Conservation (phyloP, 2,888 invertebrate genomes). For the Drosophila barbarae region DNA sequence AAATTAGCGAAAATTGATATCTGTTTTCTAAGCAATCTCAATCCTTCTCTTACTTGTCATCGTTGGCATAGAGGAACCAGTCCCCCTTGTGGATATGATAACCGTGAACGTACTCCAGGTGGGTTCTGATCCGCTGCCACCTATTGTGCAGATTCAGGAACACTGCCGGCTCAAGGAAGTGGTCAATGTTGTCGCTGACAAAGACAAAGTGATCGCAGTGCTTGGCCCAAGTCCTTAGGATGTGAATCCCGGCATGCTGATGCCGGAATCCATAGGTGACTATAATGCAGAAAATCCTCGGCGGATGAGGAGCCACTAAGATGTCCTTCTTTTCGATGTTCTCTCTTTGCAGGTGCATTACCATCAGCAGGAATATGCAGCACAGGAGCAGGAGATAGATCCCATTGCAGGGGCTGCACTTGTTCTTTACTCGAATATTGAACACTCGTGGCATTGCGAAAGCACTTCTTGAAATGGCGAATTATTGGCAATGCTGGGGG, state of each 20-base stretch:
- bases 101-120: constrained; percentile 91
- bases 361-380: constrained; percentile 33
- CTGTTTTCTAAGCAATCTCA: too few relatives aligned
- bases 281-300: constrained; percentile 93
- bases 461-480: constrained; percentile 23
- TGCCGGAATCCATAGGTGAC: constrained; percentile 85
- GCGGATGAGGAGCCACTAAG: background rate
- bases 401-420: constrained; percentile 56
- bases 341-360: constrained; percentile 12
- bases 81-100: constrained; percentile 91
- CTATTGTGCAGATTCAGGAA: constrained; percentile 86
- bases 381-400: constrained; percentile 39
- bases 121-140: constrained; percentile 96
- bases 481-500: constrained; percentile 12
- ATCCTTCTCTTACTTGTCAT: constrained; percentile 89
- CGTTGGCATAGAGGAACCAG: constrained; percentile 98
- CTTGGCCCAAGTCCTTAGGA: constrained; percentile 95
- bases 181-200: constrained; percentile 89
- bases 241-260: constrained; percentile 84
- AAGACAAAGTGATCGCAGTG: constrained; percentile 91
- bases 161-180: constrained; percentile 88
- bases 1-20: background rate
- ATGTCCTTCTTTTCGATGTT: fast-evolving
- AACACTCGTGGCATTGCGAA: constrained; percentile 50
- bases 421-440: constrained; percentile 55